phyloP scores from a whole-genome alignment of 30 jellyfish, hydroid and myxozoan species.

The Sanderia malayensis region DNA sequence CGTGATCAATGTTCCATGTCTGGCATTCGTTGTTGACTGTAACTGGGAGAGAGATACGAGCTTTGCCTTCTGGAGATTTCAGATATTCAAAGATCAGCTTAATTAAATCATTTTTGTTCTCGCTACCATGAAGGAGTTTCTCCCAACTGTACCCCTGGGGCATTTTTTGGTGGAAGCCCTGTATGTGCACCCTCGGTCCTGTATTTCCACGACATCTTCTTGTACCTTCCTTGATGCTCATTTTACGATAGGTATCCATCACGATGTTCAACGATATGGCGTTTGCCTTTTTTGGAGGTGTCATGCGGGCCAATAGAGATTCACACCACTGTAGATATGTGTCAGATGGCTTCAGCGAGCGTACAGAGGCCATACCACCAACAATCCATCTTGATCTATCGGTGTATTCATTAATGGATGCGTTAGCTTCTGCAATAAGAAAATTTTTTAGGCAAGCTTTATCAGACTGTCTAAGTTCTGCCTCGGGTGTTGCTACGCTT shows the following conservation, averaged over 20 bases:
- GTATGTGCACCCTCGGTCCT: background rate
- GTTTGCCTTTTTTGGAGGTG: background rate
- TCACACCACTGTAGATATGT: background rate
- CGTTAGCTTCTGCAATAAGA: background rate
- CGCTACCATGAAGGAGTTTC: background rate
- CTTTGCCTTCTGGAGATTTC: background rate
- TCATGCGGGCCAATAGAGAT: background rate
- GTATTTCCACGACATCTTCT: slow-evolving; percentile 1
- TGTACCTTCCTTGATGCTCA: slow-evolving; percentile 1
- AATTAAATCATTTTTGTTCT: slow-evolving; percentile 5
- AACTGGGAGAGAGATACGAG: background rate
- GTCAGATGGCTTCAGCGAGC: background rate
- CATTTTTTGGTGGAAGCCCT: background rate
- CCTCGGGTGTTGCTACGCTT: slow-evolving; percentile 9
- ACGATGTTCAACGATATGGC: background rate
- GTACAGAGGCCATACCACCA: slow-evolving; percentile 5
- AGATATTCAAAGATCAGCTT: background rate
- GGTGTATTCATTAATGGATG: background rate
- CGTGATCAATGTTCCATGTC: background rate
- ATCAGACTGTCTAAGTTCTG: background rate
- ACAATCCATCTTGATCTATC: slow-evolving; percentile 7
- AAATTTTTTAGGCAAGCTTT: background rate
- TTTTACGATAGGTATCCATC: background rate
- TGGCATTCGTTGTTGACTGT: background rate
- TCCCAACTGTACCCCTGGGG: background rate